These are phyloP conservation scores for Crypturellus undulatus DNA, from an alignment of 2,113 vertebrate genomes.

Conservation along the genomic window DNA sequence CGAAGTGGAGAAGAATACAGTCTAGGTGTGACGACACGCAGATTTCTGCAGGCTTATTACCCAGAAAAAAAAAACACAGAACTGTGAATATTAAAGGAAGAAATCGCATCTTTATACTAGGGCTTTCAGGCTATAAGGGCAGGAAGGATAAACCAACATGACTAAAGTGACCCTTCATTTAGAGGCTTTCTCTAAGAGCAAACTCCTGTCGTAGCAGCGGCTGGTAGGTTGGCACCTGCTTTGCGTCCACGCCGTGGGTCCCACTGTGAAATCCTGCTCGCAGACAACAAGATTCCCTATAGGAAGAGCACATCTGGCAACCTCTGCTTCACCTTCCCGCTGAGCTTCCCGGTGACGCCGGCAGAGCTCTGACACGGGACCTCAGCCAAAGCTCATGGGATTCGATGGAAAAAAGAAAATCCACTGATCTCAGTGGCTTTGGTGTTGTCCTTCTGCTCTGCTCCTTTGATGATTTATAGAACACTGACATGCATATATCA, in stretches of 20 bases:
- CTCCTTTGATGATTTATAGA: conserved; percentile 61
- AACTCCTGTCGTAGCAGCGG: neutral
- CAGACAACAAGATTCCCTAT: neutral
- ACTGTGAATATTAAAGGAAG: neutral
- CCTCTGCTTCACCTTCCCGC: neutral
- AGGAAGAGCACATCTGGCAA: neutral
- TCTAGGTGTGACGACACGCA: neutral
- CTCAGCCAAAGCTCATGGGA: conserved; percentile 25
- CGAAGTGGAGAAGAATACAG: neutral
- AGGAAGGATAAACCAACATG: neutral
- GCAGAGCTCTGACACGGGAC: conserved; percentile 8
- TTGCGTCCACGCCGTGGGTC: neutral
- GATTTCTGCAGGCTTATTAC: neutral
- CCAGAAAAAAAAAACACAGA: neutral
- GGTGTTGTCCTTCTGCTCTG: neutral
- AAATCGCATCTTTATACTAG: neutral
- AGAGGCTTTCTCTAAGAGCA: neutral
- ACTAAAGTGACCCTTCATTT: neutral
- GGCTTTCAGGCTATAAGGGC: neutral
- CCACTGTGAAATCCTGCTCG: neutral
- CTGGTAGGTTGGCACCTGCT: neutral
- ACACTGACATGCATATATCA: neutral
- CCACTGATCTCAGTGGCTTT: conserved; percentile 21
- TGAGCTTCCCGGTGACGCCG: neutral
- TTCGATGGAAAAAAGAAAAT: neutral